Evolutionary conservation across 2,888 invertebrate genomes (phyloP).

Genomic region (Drosophila macrothrix): DNA sequence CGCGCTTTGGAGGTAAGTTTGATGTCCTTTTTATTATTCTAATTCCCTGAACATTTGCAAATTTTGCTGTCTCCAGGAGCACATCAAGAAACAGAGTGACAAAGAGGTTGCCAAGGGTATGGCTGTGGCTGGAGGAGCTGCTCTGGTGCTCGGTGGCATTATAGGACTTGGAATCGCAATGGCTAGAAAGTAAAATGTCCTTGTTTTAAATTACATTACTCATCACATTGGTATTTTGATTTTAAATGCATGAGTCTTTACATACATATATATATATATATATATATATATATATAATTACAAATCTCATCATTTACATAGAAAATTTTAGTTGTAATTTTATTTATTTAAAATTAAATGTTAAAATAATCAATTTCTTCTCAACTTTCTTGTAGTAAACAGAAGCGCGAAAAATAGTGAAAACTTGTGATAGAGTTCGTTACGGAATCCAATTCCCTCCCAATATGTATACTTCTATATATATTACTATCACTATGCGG

Average conservation of each 20-base stretch:
- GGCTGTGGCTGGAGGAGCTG: slow-evolving; percentile 95
- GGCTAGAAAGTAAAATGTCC: slow-evolving; percentile 86
- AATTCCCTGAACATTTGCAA: neutral
- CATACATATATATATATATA: slow-evolving; percentile 10
- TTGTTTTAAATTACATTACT: slow-evolving; percentile 18
- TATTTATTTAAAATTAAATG: slow-evolving; percentile 51
- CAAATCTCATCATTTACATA: slow-evolving; percentile 37
- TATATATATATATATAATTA: slow-evolving; percentile 3
- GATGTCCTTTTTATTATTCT: neutral
- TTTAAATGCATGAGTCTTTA: slow-evolving; percentile 19
- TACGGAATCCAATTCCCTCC: slow-evolving; percentile 48
- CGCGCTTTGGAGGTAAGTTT: slow-evolving; percentile 88
- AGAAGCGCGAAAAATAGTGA: slow-evolving; percentile 80
- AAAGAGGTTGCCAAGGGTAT: slow-evolving; percentile 95
- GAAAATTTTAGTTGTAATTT: slow-evolving; percentile 47
- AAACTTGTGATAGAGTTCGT: slow-evolving; percentile 34
- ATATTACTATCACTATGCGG: slow-evolving; percentile 26
- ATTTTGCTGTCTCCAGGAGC: slow-evolving; percentile 86
- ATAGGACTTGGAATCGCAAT: slow-evolving; percentile 94
- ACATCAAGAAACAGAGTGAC: slow-evolving; percentile 95
- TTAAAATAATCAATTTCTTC: slow-evolving; percentile 43
- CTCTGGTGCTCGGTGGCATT: slow-evolving; percentile 92
- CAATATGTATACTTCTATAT: slow-evolving; percentile 34
- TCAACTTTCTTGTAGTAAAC: slow-evolving; percentile 75
- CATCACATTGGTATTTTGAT: slow-evolving; percentile 20